A percentile compares a stretch with the other conserved stretches of the same genome.
Evolutionary conservation across 2,888 invertebrate species (phyloP).

Genomic region (Oligia fasciuncula): DNA sequence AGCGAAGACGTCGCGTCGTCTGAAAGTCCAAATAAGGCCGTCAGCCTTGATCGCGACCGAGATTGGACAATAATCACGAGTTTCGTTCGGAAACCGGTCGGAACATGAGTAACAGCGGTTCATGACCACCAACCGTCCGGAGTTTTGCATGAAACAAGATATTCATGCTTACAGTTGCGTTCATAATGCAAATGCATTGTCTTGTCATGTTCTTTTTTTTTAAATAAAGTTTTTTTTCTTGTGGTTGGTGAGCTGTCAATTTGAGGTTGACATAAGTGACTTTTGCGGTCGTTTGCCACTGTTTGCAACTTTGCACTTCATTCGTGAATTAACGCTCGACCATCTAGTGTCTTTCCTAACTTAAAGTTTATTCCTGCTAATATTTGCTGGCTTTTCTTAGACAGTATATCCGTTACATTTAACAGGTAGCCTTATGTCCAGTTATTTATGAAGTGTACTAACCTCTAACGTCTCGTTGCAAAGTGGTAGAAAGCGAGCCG

Average conservation of each 20-base stretch:
- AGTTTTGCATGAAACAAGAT: conserved; percentile 85
- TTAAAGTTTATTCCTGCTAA: background rate
- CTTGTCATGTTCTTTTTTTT: conserved; percentile 58
- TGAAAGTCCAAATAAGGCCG: conserved; percentile 70
- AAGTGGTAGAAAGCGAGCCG: conserved; percentile 87
- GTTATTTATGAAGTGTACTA: conserved; percentile 70
- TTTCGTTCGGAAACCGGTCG: conserved; percentile 80
- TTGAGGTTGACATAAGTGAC: conserved; percentile 28
- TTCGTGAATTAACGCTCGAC: background rate
- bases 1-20: conserved; percentile 62
- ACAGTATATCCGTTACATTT: conserved; percentile 6
- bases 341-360: background rate
- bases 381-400: background rate
- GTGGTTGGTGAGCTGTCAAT: conserved; percentile 48
- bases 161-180: conserved; percentile 72
- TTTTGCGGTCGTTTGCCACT: conserved; percentile 23
- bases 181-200: conserved; percentile 73
- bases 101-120: conserved; percentile 75
- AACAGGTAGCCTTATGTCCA: conserved; percentile 20
- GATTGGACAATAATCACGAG: conserved; percentile 70
- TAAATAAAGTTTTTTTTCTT: conserved; percentile 20
- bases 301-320: conserved; percentile 1
- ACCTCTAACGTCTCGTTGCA: conserved; percentile 91
- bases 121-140: conserved; percentile 71
- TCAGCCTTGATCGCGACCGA: conserved; percentile 72